Base-by-base conservation (phyloP, 92 coral and sea anemone species). In the Palythoa grandiflora region DNA sequence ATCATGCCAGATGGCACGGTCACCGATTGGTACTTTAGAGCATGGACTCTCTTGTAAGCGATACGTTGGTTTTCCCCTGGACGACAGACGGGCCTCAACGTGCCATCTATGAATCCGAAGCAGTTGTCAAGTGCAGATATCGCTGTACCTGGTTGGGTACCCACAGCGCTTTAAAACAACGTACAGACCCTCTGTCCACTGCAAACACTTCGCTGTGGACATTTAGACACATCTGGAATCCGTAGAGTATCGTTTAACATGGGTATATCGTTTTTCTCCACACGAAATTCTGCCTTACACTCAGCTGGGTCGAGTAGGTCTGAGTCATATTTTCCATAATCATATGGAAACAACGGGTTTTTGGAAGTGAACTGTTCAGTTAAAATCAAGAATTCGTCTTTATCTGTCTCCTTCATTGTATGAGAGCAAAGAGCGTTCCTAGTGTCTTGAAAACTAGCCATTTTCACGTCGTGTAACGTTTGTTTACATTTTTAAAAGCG, bases 131-230 rank as follows among this genome's bases (percentile, higher is more conserved):
- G 74, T 35, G 74, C 74, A 10, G 40, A 70, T 68, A 68, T 68
- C 73, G 20, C 73, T 68, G 73, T 66, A 66, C 72, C 73, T 68
- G 73, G 38, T 68, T 9, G 73, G 73, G 73, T 68, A 68, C 38
- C 38, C 73, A 68, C 19, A 68, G 73, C 73, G 37, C 73, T 68
- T 68, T 68, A 68, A 68, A 68, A 68, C 73, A 68, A 68, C 20
- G 14, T 39, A 68, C 38, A 68, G 20, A 12, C 73, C 37, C 73
- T n/a, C 73, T 68, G 20, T 8, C 73, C 73, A 68, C 73, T 66
- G 72, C 72, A 66, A 66, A 66, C 72, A 68, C 73, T 68, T 68
- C 40, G 73, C 73, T 68, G 37, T 68, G 73, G 73, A 68, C 73
- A 68, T 68, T 10, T 68, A 68, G 20, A 68, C 20, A 68, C 73